These are phyloP conservation scores for Campodea augens DNA, from an alignment of 1,140 invertebrate species.

Conservation along the genomic window DNA sequence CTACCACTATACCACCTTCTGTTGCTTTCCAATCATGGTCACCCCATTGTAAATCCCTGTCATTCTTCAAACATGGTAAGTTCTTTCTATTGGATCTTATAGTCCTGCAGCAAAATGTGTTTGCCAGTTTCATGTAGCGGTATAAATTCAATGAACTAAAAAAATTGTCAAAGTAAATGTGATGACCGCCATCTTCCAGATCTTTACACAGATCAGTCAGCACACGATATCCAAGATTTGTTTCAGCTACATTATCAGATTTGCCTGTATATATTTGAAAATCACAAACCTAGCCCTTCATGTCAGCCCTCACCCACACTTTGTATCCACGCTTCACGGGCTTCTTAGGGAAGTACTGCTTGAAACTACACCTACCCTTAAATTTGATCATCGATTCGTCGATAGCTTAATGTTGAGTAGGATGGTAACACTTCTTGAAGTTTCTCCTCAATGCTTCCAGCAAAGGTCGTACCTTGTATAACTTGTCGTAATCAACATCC, in stretches of 20 bases:
- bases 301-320: slow-evolving; percentile 19
- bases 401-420: slow-evolving; percentile 6
- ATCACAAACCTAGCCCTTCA: slow-evolving; percentile 22
- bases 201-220: slow-evolving; percentile 19
- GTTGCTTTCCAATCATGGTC: no score
- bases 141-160: slow-evolving; percentile 21
- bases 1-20: no score
- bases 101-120: slow-evolving; percentile 22
- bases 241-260: slow-evolving; percentile 16
- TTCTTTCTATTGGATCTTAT: slow-evolving; percentile 17
- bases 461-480: slow-evolving; percentile 10
- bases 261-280: slow-evolving; percentile 27
- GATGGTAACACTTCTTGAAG: slow-evolving; percentile 6
- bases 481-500: slow-evolving; percentile 8
- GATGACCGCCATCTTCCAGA: slow-evolving; percentile 13
- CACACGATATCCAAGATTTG: slow-evolving; percentile 20
- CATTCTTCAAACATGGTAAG: no score
- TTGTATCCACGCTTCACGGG: slow-evolving; percentile 27
- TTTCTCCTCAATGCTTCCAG: slow-evolving; percentile 2
- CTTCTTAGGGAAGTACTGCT: slow-evolving; percentile 27
- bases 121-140: slow-evolving; percentile 18
- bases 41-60: no score
- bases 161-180: slow-evolving; percentile 25
- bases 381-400: slow-evolving; percentile 13
- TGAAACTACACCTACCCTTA: slow-evolving; percentile 17